Percentiles rank a stretch among this genome's conserved stretches.
These are phyloP conservation scores for Pollenia amentaria DNA, from an alignment of 2,888 invertebrate genomes.

Conservation along the genomic window DNA sequence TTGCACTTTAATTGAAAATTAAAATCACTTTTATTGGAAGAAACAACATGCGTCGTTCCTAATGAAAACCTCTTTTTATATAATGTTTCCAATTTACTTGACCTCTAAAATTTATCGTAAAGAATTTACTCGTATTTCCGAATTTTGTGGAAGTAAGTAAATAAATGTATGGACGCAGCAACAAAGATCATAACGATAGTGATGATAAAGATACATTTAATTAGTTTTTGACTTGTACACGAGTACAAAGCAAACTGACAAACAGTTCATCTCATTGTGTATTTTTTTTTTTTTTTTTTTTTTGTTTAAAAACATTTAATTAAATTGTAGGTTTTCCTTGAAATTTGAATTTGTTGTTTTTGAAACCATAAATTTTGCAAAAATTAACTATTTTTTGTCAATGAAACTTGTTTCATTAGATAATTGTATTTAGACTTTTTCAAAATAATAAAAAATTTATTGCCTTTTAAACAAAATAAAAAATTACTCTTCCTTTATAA, in stretches of 20 bases:
- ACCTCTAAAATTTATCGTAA: constrained; percentile 54
- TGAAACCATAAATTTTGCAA: background rate
- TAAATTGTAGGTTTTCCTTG: constrained; percentile 64
- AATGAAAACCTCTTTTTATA: too few species aligned
- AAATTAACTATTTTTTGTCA: constrained; percentile 30
- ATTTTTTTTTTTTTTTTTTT: constrained; percentile 11
- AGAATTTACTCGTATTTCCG: constrained; percentile 36
- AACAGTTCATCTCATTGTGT: constrained; percentile 3
- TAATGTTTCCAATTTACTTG: constrained; percentile 39
- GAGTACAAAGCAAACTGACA: constrained; percentile 1
- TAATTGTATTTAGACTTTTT: background rate
- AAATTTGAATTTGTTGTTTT: constrained; percentile 27
- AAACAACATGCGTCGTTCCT: too few species aligned
- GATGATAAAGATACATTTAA: constrained; percentile 39
- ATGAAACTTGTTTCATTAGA: constrained; percentile 55
- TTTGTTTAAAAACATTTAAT: constrained; percentile 29
- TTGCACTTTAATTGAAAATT: too few species aligned
- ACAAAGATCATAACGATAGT: constrained; percentile 17
- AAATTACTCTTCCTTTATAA: constrained; percentile 47
- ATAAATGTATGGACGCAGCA: background rate
- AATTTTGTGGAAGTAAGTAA: constrained; percentile 32
- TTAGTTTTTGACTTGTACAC: constrained; percentile 3
- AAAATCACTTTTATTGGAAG: too few species aligned
- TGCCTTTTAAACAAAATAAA: background rate
- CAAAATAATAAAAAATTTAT: background rate